A percentile compares a stretch with the other conserved stretches of the same genome.
phyloP scores from a whole-genome alignment of 2,113 vertebrate genomes.

The Rhinichthys klamathensis region DNA sequence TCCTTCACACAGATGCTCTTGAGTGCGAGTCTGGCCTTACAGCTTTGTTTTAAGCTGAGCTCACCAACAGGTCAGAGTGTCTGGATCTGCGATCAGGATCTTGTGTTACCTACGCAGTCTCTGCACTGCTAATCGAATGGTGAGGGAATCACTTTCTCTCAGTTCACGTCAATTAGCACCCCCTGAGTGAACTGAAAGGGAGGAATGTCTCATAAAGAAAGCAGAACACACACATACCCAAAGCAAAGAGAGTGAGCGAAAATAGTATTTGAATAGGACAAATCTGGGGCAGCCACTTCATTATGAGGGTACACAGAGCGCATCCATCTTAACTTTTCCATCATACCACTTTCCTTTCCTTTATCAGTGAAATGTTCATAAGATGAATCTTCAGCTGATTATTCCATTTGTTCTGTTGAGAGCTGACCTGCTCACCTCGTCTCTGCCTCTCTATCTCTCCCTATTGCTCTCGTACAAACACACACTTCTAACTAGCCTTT shows the following conservation, averaged over 20 bases:
- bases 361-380: slow-evolving; percentile 20
- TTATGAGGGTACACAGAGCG: slow-evolving; percentile 31
- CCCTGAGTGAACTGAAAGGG: slow-evolving; percentile 54
- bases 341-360: slow-evolving; percentile 31
- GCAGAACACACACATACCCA: slow-evolving; percentile 15
- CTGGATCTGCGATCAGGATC: slow-evolving; percentile 25
- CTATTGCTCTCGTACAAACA: slow-evolving; percentile 8
- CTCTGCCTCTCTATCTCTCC: neutral
- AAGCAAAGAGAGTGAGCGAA: slow-evolving; percentile 21
- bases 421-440: neutral
- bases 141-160: slow-evolving; percentile 39
- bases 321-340: slow-evolving; percentile 36
- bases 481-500: neutral
- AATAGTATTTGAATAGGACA: slow-evolving; percentile 36
- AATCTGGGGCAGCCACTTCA: slow-evolving; percentile 53
- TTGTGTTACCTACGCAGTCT: slow-evolving; percentile 11
- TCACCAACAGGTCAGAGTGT: slow-evolving; percentile 8
- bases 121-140: slow-evolving; percentile 30
- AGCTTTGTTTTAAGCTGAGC: slow-evolving; percentile 6
- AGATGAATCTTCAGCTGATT: slow-evolving; percentile 44
- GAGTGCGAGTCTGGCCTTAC: neutral
- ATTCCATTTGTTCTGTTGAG: slow-evolving; percentile 23
- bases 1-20: too few species aligned
- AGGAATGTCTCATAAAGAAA: slow-evolving; percentile 45
- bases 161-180: slow-evolving; percentile 44